phyloP scores from a whole-genome alignment of 2,888 invertebrate genomes.

The Elgonia sp. region DNA sequence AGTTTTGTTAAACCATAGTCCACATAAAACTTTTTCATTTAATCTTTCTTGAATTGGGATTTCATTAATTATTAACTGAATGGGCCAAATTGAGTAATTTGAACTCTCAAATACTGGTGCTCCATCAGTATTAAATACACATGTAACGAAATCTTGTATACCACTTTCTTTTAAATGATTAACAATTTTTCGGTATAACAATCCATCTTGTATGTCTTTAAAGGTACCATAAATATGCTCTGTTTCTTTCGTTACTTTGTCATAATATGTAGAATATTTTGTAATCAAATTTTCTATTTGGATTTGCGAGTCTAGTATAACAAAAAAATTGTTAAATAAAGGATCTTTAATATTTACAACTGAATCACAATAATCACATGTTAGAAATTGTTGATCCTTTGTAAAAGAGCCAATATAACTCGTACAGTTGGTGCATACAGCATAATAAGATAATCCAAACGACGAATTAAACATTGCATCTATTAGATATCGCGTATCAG shows the following conservation, averaged over 20 bases:
- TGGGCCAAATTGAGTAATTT: constrained; percentile 40
- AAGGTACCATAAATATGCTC: not conserved
- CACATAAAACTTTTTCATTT: constrained; percentile 6
- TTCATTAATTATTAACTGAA: constrained; percentile 38
- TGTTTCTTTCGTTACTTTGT: constrained; percentile 5
- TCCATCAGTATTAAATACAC: too few relatives aligned
- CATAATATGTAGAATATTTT: constrained; percentile 16
- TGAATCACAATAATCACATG: constrained; percentile 13
- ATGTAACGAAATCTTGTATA: constrained; percentile 15
- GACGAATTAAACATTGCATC: constrained; percentile 18
- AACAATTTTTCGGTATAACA: constrained; percentile 22
- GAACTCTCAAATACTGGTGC: constrained; percentile 39
- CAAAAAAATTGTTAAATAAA: constrained; percentile 29
- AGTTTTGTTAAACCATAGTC: constrained; percentile 37
- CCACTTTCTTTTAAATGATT: constrained; percentile 6
- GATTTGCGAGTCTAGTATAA: constrained; percentile 1
- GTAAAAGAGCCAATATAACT: constrained; percentile 20
- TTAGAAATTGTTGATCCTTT: not conserved
- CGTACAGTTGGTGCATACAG: constrained; percentile 30
- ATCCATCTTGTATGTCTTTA: constrained; percentile 37
- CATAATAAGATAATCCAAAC: constrained; percentile 1
- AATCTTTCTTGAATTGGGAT: constrained; percentile 27
- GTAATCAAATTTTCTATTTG: constrained; percentile 20
- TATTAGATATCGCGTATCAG: constrained; percentile 20
- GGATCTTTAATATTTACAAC: constrained; percentile 22